phyloP scores from a whole-genome alignment of 2,797 vertebrate genomes.

The Myotis myotis region DNA sequence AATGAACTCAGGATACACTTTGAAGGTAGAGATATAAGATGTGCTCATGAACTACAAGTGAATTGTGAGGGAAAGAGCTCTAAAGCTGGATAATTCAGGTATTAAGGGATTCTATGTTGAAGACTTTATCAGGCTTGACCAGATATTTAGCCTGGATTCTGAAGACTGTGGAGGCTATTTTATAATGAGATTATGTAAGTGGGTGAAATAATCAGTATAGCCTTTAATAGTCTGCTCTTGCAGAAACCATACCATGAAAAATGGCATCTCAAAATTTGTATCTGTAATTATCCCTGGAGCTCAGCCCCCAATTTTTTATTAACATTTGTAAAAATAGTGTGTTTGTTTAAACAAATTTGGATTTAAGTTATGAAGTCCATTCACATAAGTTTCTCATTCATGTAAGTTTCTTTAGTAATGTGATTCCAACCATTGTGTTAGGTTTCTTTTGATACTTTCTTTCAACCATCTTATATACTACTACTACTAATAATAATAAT shows the following conservation, averaged over 20 bases:
- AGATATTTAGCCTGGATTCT: neutral
- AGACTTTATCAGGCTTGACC: neutral
- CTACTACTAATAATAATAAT: neutral
- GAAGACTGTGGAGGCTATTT: neutral
- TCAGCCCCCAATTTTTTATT: neutral
- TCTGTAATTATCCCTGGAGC: neutral
- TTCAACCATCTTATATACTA: neutral
- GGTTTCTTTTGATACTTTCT: neutral
- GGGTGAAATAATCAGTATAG: neutral
- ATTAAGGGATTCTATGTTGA: neutral
- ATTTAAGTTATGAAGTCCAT: neutral
- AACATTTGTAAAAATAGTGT: neutral
- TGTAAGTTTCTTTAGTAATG: neutral
- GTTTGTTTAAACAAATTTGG: neutral
- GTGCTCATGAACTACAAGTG: neutral
- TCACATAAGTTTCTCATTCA: neutral
- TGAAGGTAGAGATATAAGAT: neutral
- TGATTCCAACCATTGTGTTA: neutral
- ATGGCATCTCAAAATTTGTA: neutral
- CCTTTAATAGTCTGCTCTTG: neutral
- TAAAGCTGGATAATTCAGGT: neutral
- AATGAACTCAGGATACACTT: neutral
- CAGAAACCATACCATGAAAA: neutral
- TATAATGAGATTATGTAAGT: neutral
- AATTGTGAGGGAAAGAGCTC: neutral